These are phyloP conservation scores for Diarsia dahlii DNA, from an alignment of 2,888 invertebrate species.

Conservation along the genomic window DNA sequence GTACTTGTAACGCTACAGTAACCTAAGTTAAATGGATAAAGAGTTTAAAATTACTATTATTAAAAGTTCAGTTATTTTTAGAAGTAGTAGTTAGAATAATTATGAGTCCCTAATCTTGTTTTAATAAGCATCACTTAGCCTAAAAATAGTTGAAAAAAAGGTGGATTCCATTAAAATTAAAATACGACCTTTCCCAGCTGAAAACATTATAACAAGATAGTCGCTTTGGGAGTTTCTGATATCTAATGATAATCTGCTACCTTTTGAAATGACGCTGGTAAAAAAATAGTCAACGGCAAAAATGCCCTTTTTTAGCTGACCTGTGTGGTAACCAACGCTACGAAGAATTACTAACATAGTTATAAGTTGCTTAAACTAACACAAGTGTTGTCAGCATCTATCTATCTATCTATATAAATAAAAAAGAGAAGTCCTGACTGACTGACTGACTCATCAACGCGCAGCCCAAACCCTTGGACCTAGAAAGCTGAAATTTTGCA, in stretches of 20 bases:
- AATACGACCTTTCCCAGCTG: not conserved
- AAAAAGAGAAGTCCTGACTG: too few relatives aligned
- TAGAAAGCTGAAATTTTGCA: too few relatives aligned
- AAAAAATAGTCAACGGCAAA: too few relatives aligned
- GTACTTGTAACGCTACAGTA: too few relatives aligned
- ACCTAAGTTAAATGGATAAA: too few relatives aligned
- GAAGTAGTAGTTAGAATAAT: not conserved
- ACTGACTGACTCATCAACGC: too few relatives aligned
- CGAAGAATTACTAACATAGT: too few relatives aligned
- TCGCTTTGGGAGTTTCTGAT: not conserved
- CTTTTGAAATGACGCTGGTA: not conserved
- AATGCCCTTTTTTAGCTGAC: not conserved
- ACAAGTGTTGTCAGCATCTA: too few relatives aligned
- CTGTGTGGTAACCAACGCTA: not conserved
- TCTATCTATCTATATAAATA: too few relatives aligned
- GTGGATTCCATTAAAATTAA: constrained; percentile 4
- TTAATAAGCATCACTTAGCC: not conserved
- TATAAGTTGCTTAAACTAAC: too few relatives aligned
- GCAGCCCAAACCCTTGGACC: too few relatives aligned
- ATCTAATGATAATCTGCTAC: not conserved
- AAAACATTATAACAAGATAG: not conserved
- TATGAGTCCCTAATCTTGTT: not conserved
- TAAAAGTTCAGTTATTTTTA: constrained; percentile 5
- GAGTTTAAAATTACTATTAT: not conserved
- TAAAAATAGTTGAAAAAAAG: not conserved